Conservation (phyloP, 1,140 invertebrate species). For the Pteromalus puparum region DNA sequence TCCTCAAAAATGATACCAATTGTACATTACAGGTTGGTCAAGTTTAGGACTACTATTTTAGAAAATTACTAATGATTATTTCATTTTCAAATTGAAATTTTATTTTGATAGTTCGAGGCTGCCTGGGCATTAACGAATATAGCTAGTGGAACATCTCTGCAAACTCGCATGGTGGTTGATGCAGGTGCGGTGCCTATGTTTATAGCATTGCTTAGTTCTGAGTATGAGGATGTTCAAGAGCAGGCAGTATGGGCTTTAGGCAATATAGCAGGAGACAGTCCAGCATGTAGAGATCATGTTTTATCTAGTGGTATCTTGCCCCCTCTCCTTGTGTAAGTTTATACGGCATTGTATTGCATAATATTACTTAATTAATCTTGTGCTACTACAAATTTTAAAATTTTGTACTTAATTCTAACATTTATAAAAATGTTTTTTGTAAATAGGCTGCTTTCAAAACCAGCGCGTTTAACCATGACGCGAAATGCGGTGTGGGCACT, state of each 20-base stretch:
- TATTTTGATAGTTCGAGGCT: constrained; percentile 90
- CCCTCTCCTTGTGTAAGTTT: constrained; percentile 89
- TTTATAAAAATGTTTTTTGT: constrained; percentile 43
- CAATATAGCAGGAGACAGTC: constrained; percentile 97
- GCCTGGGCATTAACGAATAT: constrained; percentile 99
- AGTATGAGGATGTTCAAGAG: constrained; percentile 96
- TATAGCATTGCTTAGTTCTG: constrained; percentile 86
- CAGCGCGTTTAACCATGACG: constrained; percentile 91
- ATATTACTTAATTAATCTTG: not conserved
- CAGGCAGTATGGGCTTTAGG: constrained; percentile 97
- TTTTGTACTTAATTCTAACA: not conserved
- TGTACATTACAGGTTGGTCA: constrained; percentile 86
- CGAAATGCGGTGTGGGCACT: constrained; percentile 98
- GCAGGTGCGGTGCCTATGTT: constrained; percentile 96
- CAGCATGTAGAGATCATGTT: constrained; percentile 94
- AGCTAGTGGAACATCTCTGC: constrained; percentile 95
- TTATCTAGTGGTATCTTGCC: constrained; percentile 89
- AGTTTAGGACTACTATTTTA: not conserved
- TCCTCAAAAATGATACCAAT: constrained; percentile 89
- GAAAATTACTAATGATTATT: constrained; percentile 33
- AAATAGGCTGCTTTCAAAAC: constrained; percentile 88
- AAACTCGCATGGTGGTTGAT: constrained; percentile 95
- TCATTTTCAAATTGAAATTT: not conserved
- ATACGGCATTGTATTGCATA: not conserved
- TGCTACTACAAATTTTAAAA: no score